Evolutionary conservation across 2,888 invertebrate genomes (phyloP), one percentile per base, ranked within the genome.

Genomic region (Gymnocheta viridis): DNA sequence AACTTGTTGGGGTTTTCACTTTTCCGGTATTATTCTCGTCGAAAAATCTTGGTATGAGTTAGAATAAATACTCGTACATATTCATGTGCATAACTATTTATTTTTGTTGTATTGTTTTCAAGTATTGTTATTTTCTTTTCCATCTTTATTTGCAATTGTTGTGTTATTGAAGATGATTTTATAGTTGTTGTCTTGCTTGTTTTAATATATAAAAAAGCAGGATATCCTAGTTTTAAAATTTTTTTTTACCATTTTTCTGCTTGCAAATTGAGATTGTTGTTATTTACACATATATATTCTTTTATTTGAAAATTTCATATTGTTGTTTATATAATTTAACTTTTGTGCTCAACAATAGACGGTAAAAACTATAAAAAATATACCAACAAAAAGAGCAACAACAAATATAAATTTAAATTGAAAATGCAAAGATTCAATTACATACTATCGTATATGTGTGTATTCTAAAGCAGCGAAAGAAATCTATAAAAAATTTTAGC

Each of bases 401-500:
- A 80, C 12, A 49, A 49, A 22, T n/a, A 79, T 19, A 87, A 89
- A 89, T 88, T 88, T 88, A 89, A 89, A 88, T 89, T 89, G 88
- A 87, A 87, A 87, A 88, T 87, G 86, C 86, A 87, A 87, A 49
- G 88, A 76, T 69, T 89, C 86, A 88, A 87, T 89, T 89, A 86
- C n/a, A n/a, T n/a, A n/a, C 87, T 86, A 86, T 87, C 84, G 83
- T 72, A 44, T n/a, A n/a, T n/a, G n/a, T n/a, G n/a, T n/a, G n/a
- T 72, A 19, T 73, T 81, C n/a, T 62, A 38, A 29, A 27, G 4
- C 38, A 69, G 41, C 49, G 83, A 74, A 86, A 85, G 67, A 74
- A 72, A 41, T 56, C 62, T 73, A 85, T 78, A 77, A 80, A 84
- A 77, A 60, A 51, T 22, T 17, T 2, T 7, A 58, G 17, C 22